These are phyloP conservation scores for Dipodomys ordii DNA, from an alignment of 2,113 vertebrate species.

Conservation along the genomic window DNA sequence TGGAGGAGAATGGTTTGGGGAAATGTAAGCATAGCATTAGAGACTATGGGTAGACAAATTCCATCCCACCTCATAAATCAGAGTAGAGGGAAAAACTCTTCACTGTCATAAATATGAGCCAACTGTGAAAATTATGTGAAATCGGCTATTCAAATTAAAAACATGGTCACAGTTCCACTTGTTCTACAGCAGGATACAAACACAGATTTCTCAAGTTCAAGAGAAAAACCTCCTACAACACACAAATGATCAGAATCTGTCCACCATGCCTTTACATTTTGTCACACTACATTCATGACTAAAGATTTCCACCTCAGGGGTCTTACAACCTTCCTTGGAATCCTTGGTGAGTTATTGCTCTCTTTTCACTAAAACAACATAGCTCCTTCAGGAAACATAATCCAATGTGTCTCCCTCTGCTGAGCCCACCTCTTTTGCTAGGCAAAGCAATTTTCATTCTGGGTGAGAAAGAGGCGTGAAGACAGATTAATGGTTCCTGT, in stretches of 20 bases:
- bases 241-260: neutral
- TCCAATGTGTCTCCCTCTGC: slow-evolving; percentile 55
- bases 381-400: slow-evolving; percentile 62
- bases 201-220: slow-evolving; percentile 36
- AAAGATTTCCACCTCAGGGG: neutral
- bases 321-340: slow-evolving; percentile 7
- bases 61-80: neutral
- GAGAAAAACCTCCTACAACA: neutral
- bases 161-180: slow-evolving; percentile 23
- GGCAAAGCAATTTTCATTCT: slow-evolving; percentile 58
- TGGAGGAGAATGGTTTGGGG: neutral
- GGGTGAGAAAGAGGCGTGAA: slow-evolving; percentile 66
- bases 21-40: neutral
- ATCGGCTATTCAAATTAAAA: slow-evolving; percentile 7
- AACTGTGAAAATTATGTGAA: slow-evolving; percentile 20
- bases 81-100: neutral
- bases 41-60: neutral
- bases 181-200: slow-evolving; percentile 18
- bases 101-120: slow-evolving; percentile 11
- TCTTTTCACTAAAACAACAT: neutral
- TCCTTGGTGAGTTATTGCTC: neutral
- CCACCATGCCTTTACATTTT: neutral
- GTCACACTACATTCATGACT: neutral
- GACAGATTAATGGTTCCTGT: slow-evolving; percentile 45
- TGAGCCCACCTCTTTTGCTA: slow-evolving; percentile 61